Base-by-base conservation (phyloP, 1,140 invertebrate genomes). In the Drosophila repleta region DNA sequence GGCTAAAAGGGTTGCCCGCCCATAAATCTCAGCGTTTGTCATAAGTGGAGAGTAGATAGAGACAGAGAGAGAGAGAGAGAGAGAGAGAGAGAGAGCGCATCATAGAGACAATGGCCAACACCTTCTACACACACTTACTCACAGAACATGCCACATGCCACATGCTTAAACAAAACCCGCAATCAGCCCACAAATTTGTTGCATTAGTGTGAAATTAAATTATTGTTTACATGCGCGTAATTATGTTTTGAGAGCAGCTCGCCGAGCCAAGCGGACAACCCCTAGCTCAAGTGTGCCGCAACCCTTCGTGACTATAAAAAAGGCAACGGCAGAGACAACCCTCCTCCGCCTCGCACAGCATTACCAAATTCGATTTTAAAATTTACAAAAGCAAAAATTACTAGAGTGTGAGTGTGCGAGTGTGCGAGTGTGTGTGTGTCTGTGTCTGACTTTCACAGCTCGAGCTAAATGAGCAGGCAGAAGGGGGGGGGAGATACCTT, bases 151-250 rank as follows among this genome's bases (percentile, higher is more conserved):
- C 29, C 48, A 41, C 64, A 67, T 58, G 57, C 17, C 55, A 39
- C 55, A 58, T 55, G 24, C 15, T 82, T 87, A 88, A 73, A 76
- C 75, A 71, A 78, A 76, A 74, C 75, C 83, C 82, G 63, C 83
- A 88, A 87, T 87, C 83, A 87, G 83, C 79, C 87, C 88, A 83
- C 88, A 88, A 90, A 90, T 90, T 90, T 76, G 76, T 75, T 75
- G 83, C 83, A 71, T 90, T 90, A 88, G 73, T 88, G 71, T 76
- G 61, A 90, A 90, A 90, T 90, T 88, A 90, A 90, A 90, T 90
- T 90, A 90, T 88, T 90, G 87, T 90, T 90, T 90, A 90, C 87
- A 90, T 76, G 78, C 81, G 51, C 83, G 83, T 88, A 87, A 87
- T 87, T 88, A 87, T 82, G 83, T 78, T 76, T 78, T 70, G 73